Percentiles rank a stretch among this genome's conserved stretches.
Evolutionary conservation across 2,888 invertebrate genomes (phyloP).

Genomic region (Micoletzkya japonica): DNA sequence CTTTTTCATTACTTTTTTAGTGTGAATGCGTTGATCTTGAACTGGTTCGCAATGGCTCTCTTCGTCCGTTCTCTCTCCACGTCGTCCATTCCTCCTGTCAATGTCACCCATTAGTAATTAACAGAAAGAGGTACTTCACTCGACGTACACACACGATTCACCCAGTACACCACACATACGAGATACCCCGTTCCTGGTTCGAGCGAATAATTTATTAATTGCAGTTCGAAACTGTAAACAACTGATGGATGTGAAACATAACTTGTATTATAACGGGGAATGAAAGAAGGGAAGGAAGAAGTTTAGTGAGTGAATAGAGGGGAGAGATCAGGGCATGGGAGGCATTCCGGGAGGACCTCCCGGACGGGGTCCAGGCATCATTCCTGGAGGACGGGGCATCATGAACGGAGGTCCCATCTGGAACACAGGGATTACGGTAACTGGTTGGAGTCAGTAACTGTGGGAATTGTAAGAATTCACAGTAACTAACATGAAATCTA

Average conservation of each 20-base stretch:
- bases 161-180: background rate
- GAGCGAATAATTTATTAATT: background rate
- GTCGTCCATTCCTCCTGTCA: background rate
- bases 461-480: background rate
- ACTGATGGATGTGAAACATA: too few species aligned
- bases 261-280: too few species aligned
- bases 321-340: background rate
- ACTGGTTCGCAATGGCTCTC: slow-evolving; percentile 14
- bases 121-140: background rate
- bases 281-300: background rate
- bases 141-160: slow-evolving; percentile 1
- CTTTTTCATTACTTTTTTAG: slow-evolving; percentile 28
- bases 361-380: background rate
- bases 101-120: background rate
- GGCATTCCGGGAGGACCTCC: slow-evolving; percentile 2
- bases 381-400: slow-evolving; percentile 22
- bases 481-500: background rate
- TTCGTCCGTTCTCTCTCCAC: slow-evolving; percentile 16
- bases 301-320: background rate
- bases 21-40: slow-evolving; percentile 27
- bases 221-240: slow-evolving; percentile 18
- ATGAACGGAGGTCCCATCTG: slow-evolving; percentile 16
- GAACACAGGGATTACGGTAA: too few species aligned
- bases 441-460: too few species aligned
- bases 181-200: background rate